phyloP scores from a whole-genome alignment of 2,797 vertebrate genomes.

The Sandelia bainsii region DNA sequence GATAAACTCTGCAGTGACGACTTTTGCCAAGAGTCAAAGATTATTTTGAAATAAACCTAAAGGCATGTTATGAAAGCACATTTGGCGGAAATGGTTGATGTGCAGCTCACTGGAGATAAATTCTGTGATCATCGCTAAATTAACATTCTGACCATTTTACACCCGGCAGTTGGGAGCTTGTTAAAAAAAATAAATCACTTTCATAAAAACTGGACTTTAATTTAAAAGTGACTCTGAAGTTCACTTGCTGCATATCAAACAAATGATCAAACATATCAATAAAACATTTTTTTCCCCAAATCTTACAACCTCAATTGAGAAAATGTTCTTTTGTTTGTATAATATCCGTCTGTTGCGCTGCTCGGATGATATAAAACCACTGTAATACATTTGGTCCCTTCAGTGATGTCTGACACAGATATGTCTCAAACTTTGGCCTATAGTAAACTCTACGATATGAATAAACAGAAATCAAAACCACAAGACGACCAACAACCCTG shows the following conservation, averaged over 20 bases:
- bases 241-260: slow-evolving; percentile 17
- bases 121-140: slow-evolving; percentile 7
- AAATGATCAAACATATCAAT: slow-evolving; percentile 7
- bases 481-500: slow-evolving; percentile 35
- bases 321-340: slow-evolving; percentile 28
- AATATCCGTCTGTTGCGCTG: slow-evolving; percentile 32
- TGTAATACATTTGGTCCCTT: slow-evolving; percentile 74
- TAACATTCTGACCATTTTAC: not conserved
- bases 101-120: slow-evolving; percentile 26
- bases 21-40: slow-evolving; percentile 1
- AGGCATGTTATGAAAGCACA: not conserved
- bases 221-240: not conserved
- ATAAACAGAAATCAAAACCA: slow-evolving; percentile 46
- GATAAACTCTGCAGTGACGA: slow-evolving; percentile 33
- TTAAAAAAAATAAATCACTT: slow-evolving; percentile 20
- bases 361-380: slow-evolving; percentile 51
- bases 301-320: slow-evolving; percentile 26
- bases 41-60: not conserved
- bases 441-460: slow-evolving; percentile 30
- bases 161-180: slow-evolving; percentile 56
- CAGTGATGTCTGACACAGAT: slow-evolving; percentile 26
- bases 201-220: slow-evolving; percentile 16
- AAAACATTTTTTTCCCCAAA: not conserved
- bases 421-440: slow-evolving; percentile 55
- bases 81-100: not conserved